Base-by-base conservation (phyloP, 1,140 invertebrate species). In the Drosophila melanogaster region DNA sequence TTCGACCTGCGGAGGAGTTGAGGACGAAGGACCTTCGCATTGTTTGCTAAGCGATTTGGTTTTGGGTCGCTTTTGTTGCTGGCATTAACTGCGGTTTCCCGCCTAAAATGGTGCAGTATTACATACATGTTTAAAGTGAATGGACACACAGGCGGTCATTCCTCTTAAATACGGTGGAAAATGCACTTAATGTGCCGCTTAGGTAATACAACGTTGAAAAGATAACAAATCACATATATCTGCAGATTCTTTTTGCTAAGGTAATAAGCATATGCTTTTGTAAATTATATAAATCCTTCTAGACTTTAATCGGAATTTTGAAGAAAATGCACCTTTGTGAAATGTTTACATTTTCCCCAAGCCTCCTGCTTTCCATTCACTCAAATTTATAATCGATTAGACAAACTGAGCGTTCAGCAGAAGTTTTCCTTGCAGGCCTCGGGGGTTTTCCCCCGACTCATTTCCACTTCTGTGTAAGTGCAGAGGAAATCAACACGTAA, bases 11-110 rank as follows among this genome's bases (percentile, higher is more conserved):
- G 30, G 30, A 10, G 30, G 8, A 30, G 30, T 3, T 3, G 7
- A 10, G 30, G 30, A 30, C 30, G 30, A 30, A 30, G 30, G 30
- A 30, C 30, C 30, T 30, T 26, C 26, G 26, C 76, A 89, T 89
- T 89, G 84, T 89, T 89, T 89, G 85, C 79, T 84, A 89, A 89
- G 84, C 84, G 84, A 84, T 89, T 89, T 78, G 51, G 64, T 78
- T 79, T 77, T 41, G 54, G 53, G 66, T 44, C 54, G 58, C 53
- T 62, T 72, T 76, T 72, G 69, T 75, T 53, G 65, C 38, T 24
- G 47, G 74, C 67, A 70, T 89, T 77, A 87, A 89, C 76, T 87
- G 84, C 77, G 84, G 84, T 77, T 54, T 58, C 22, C 43, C 33
- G 8, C 14, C 44, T 33, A 26, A 33, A 43, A 22, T 6, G 24